Base-by-base conservation (phyloP, 2,797 vertebrate genomes). In the Pseudochirops cupreus region DNA sequence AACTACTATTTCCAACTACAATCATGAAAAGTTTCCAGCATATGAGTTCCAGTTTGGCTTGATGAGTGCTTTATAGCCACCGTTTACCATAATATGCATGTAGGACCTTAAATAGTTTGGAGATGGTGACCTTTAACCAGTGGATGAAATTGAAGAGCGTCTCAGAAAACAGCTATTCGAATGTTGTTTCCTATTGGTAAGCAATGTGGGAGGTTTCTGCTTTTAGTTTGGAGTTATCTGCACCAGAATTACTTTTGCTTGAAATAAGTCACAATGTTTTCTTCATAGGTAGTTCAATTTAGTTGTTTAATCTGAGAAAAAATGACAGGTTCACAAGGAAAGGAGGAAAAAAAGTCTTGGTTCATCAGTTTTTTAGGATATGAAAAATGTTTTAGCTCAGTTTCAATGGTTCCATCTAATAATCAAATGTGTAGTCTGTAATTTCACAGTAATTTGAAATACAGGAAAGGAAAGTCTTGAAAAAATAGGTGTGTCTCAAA, bases 381-480 rank as follows among this genome's bases (percentile, higher is more conserved):
- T n/a, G 92, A 96, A 96, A 96, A 93, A 95, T 95, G 94, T 93
- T 97, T 97, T 96, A 62, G 96, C 58, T 95, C 92, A 59, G 31
- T 96, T 93, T 94, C 94, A 94, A 1, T 59, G 57, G 91, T 96
- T 95, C 93, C 12, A 31, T 96, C 94, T 92, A 95, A 96, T 98
- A 97, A 98, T 98, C 97, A 95, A 82, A 74, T 94, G 94, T 87
- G 57, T 82, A 93, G 92, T 93, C 97, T 97, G 21, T 97, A 96
- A 97, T 97, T 98, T 98, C 59, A 96, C 67, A 94, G 96, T 97
- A 97, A 97, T 97, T 95, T 95, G 93, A 97, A 97, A 95, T 96
- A 95, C 26, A 94, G 94, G 94, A 98, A 97, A 97, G 94, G 94
- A 93, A 97, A 95, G 62, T 62, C 96, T 94, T 95, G 87, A 53